Evolutionary conservation across 2,888 invertebrate genomes (phyloP), one percentile per base, ranked within the genome.

Genomic region (Lutraria lutraria): DNA sequence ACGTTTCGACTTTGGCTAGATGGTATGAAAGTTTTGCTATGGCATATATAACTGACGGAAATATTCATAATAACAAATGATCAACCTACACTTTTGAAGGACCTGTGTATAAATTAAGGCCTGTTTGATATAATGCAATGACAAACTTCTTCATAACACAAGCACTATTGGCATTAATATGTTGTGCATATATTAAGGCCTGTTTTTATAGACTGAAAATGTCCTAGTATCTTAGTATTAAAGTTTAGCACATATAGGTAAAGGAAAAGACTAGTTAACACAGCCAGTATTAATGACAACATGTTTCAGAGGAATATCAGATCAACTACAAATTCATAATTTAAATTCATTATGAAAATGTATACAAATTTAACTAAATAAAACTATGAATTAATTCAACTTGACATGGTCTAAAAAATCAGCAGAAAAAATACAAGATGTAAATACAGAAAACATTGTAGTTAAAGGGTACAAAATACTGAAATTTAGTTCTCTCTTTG

Each of bases 1-100:
- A 52, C 25, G 68, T 76, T 85, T 34, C 54, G 54, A 52, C 86
- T 86, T 86, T 87, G 86, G 86, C 86, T 87, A 56, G 82, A 87
- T 82, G 86, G 86, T 82, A 72, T 82, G 86, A 82, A 63, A 81
- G 53, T 60, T 60, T 84, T 60, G 83, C 84, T 85, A 87, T 87
- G 72, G 82, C 82, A 82, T 72, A 72, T 68, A 76, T 60, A 85
- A 83, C 52, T 31, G 68, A 72, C 56, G 19, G 84, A 53, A 25
- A 85, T 54, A 76, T 84, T 25, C 12, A 43, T 82, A 60, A 54
- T 72, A 84, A 84, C 60, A 53, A 52, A 52, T 81, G 43, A 52
- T 81, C 25, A 54, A 53, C 81, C 52, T 43, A 54, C 43, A 31
- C 13, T 76, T 76, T 83, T 68, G 31, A 72, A 83, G 68, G 72